A percentile compares a stretch with the other conserved stretches of the same genome.
These are phyloP conservation scores for Helarctos malayanus DNA, from an alignment of 2,797 vertebrate genomes.

Conservation along the genomic window DNA sequence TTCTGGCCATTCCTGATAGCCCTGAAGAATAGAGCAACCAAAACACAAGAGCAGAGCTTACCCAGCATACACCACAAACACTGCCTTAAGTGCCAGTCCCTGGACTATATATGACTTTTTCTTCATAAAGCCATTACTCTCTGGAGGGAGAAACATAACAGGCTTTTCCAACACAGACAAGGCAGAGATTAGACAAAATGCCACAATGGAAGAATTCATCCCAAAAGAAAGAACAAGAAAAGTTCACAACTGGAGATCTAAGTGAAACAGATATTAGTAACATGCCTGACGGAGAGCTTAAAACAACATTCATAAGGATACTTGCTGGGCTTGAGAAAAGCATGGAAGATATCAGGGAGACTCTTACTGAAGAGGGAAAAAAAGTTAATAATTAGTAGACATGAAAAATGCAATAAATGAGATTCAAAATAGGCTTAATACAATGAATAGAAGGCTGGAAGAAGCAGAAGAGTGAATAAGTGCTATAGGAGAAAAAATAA, in stretches of 20 bases:
- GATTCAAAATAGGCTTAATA: background rate
- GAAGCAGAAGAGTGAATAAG: background rate
- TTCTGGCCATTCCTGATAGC: no score
- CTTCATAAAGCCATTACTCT: background rate
- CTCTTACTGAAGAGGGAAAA: background rate
- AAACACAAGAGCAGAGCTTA: background rate
- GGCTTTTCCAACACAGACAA: background rate
- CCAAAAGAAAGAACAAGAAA: background rate
- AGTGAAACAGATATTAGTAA: background rate
- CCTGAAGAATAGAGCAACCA: background rate
- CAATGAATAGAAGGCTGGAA: background rate
- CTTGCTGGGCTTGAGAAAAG: background rate
- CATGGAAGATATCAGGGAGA: background rate
- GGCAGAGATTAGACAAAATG: background rate
- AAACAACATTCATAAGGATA: background rate
- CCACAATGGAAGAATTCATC: background rate
- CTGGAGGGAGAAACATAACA: background rate
- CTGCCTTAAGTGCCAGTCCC: background rate
- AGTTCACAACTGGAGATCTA: background rate
- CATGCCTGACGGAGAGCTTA: background rate
- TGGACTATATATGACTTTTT: background rate
- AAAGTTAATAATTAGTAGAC: background rate
- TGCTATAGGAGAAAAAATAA: background rate
- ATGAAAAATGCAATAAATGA: background rate
- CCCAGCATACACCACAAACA: background rate